phyloP scores from a whole-genome alignment of 1,140 invertebrate genomes.

The Idris sp. region DNA sequence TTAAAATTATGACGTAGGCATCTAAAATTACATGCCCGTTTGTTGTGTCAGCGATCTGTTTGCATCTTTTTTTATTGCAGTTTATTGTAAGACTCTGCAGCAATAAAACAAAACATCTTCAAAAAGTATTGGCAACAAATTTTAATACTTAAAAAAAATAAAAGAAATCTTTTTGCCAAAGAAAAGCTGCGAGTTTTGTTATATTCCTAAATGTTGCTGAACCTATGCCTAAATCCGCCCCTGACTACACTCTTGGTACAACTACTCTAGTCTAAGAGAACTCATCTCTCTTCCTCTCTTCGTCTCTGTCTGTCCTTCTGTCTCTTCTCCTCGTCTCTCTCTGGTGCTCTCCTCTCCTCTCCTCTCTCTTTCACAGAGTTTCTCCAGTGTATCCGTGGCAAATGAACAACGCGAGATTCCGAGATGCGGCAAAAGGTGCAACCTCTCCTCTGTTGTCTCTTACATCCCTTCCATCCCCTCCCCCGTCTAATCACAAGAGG shows the following conservation, averaged over 20 bases:
- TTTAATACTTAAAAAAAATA: too few relatives aligned
- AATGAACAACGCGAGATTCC: constrained; percentile 73
- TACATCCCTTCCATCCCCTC: constrained; percentile 50
- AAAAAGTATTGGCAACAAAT: too few relatives aligned
- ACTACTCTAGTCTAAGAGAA: constrained; percentile 37
- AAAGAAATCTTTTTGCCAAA: too few relatives aligned
- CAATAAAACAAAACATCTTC: too few relatives aligned
- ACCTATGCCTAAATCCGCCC: constrained; percentile 38
- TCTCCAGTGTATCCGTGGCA: constrained; percentile 59
- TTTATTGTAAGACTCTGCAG: too few relatives aligned
- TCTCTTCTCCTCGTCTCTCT: constrained; percentile 13
- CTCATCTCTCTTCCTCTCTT: constrained; percentile 48
- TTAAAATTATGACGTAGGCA: constrained; percentile 50
- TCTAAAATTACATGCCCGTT: constrained; percentile 47
- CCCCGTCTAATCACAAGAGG: constrained; percentile 64
- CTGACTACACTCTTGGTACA: constrained; percentile 36
- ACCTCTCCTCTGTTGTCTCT: constrained; percentile 65
- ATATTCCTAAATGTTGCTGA: too few relatives aligned
- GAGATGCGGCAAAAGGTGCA: constrained; percentile 74
- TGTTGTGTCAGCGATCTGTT: constrained; percentile 31
- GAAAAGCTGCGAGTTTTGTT: too few relatives aligned
- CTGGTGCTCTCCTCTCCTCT: constrained; percentile 1
- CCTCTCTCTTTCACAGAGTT: too few relatives aligned
- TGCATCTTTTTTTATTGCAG: too few relatives aligned
- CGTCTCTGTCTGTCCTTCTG: constrained; percentile 31